These are phyloP conservation scores for Ctenochaetus hawaiiensis DNA, from an alignment of 2,797 vertebrate genomes.

Conservation along the genomic window DNA sequence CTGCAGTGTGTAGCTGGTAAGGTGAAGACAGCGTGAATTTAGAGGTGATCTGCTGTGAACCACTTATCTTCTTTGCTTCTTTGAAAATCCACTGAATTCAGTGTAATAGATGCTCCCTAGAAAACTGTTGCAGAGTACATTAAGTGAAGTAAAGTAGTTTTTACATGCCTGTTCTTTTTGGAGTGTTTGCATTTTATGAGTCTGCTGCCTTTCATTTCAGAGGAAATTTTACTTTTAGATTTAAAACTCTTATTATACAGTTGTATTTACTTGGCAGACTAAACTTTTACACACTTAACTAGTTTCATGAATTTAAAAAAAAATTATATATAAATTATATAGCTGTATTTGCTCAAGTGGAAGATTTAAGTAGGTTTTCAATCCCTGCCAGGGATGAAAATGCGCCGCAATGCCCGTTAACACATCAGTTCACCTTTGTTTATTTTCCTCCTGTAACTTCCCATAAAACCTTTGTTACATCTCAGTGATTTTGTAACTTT, in stretches of 20 bases:
- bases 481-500: slow-evolving; percentile 19
- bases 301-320: not conserved
- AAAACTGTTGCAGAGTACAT: not conserved
- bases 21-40: slow-evolving; percentile 11
- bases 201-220: not conserved
- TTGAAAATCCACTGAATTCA: not conserved
- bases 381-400: not conserved
- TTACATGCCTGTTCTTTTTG: not conserved
- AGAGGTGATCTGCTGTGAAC: not conserved
- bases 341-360: too few relatives aligned
- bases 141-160: not conserved
- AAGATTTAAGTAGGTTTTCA: too few relatives aligned
- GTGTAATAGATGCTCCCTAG: not conserved
- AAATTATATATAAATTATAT: too few relatives aligned
- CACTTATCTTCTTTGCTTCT: not conserved
- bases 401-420: not conserved
- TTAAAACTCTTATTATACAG: not conserved
- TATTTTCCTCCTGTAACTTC: slow-evolving; percentile 1
- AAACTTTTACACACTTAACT: not conserved
- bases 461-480: slow-evolving; percentile 18
- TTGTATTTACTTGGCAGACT: not conserved
- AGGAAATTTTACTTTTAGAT: not conserved
- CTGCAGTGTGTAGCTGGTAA: not conserved
- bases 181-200: not conserved
- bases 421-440: not conserved